Evolutionary conservation across 2,888 invertebrate species (phyloP).

Genomic region (Venusia cambrica): DNA sequence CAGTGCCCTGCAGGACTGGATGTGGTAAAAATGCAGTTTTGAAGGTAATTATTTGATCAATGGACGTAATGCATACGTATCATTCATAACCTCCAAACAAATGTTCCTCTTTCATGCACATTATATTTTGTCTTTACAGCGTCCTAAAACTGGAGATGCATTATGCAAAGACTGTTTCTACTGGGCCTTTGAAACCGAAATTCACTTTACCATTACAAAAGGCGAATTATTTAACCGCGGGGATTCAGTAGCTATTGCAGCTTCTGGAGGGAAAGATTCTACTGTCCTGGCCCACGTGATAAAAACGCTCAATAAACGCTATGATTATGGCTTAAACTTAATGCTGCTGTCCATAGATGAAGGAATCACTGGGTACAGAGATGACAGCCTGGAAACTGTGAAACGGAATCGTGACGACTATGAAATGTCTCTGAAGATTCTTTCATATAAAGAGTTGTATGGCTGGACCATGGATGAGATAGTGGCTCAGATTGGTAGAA

Average conservation of each 20-base stretch:
- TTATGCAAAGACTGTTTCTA: conserved; percentile 97
- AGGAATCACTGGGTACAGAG: conserved; percentile 97
- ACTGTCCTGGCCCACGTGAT: conserved; percentile 97
- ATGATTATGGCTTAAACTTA: conserved; percentile 94
- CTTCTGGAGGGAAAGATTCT: conserved; percentile 97
- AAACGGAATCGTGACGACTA: conserved; percentile 97
- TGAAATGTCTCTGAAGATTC: conserved; percentile 94
- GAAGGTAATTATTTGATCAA: conserved; percentile 79
- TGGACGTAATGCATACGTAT: too few species aligned
- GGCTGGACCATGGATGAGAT: conserved; percentile 99
- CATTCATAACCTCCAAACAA: too few species aligned
- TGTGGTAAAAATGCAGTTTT: conserved; percentile 89
- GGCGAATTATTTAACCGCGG: conserved; percentile 91
- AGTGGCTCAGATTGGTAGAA: conserved; percentile 90
- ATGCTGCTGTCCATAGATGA: conserved; percentile 98
- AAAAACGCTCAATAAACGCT: conserved; percentile 93
- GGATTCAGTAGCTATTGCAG: conserved; percentile 95
- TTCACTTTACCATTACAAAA: conserved; percentile 93
- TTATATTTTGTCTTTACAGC: conserved; percentile 64
- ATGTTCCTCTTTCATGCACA: background rate
- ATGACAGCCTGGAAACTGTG: conserved; percentile 98
- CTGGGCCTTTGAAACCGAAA: conserved; percentile 95
- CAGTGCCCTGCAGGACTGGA: conserved; percentile 83
- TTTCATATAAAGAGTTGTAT: conserved; percentile 98
- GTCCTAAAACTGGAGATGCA: conserved; percentile 94